Base-by-base conservation (phyloP, 2,797 vertebrate genomes). In the Epinephelus awoara region DNA sequence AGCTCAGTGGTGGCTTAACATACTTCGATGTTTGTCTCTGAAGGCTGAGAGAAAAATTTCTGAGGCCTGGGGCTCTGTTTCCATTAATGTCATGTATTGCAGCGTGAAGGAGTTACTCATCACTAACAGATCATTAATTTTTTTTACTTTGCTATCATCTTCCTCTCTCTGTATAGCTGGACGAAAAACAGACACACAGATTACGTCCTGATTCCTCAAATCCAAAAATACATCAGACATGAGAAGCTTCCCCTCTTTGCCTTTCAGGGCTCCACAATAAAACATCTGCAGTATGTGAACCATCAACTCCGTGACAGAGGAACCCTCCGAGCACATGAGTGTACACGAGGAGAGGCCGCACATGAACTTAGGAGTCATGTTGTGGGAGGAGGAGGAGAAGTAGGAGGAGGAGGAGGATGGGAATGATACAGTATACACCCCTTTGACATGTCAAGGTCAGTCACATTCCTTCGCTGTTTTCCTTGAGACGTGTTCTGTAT, bases 381-480 rank as follows among this genome's bases (percentile, higher is more conserved):
- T 18, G 34, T 8, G n/a, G 29, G 27, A 21, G 71, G 42, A 66
- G 44, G 44, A 65, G 23, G 21, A 21, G 71, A 25, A 66, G 42
- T 34, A 64, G 62, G 75, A 76, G 47, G 47, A 49, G 44, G 18
- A 46, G 69, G 80, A 74, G 59, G 72, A 79, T 68, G 74, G 47
- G 82, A 84, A 79, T 14, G 74, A 80, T 25, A 79, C 56, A 75
- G 59, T 25, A 29, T 63, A 61, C 61, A 64, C 79, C 64, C 71
- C 52, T 58, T 56, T 82, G 64, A 91, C 83, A 84, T 80, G 65
- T 75, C 3, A 42, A 54, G 83, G 82, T 88, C 91, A 74, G 68
- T 69, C 0, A n/a, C 80, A 89, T 85, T 88, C 73, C 82, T 85
- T 47, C n/a, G 0, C 44, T 80, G 40, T 85, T 87, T 87, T 58